Percentiles rank a stretch among this genome's conserved stretches.
phyloP scores from a whole-genome alignment of 2,113 vertebrate genomes.

The Megaptera novaeangliae region DNA sequence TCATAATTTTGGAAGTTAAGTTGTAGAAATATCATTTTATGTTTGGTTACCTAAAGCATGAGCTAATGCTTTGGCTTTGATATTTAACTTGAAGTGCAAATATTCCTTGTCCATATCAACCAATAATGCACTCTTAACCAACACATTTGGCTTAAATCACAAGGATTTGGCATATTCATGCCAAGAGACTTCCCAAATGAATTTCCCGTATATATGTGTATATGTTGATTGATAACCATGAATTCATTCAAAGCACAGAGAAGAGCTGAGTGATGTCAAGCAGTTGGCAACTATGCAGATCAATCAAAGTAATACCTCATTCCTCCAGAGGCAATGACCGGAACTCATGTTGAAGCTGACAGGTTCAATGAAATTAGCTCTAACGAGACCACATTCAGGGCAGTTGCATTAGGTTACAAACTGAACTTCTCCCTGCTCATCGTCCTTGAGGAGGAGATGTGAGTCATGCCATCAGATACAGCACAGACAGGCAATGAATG shows the following conservation, averaged over 20 bases:
- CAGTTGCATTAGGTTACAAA: neutral
- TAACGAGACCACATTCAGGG: slow-evolving; percentile 20
- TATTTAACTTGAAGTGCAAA: neutral
- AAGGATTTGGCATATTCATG: neutral
- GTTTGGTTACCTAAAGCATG: neutral
- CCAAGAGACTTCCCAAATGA: neutral
- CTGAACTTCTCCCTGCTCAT: fast-evolving
- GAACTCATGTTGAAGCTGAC: neutral
- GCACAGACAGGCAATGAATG: neutral
- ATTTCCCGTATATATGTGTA: neutral
- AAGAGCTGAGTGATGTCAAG: neutral
- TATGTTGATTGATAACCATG: neutral
- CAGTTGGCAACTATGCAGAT: neutral
- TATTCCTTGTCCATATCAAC: neutral
- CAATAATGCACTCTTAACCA: neutral
- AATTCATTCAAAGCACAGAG: neutral
- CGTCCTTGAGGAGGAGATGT: neutral
- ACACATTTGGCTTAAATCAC: neutral
- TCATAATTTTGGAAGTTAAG: neutral
- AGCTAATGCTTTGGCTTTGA: neutral
- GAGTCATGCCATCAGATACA: neutral
- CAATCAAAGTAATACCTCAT: slow-evolving; percentile 10
- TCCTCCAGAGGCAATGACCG: slow-evolving; percentile 13
- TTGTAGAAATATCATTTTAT: neutral
- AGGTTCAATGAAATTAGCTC: slow-evolving; percentile 18